A percentile compares a stretch with the other conserved stretches of the same genome.
Evolutionary conservation across 2,797 vertebrate genomes (phyloP).

Genomic region (Danio jaintianensis): DNA sequence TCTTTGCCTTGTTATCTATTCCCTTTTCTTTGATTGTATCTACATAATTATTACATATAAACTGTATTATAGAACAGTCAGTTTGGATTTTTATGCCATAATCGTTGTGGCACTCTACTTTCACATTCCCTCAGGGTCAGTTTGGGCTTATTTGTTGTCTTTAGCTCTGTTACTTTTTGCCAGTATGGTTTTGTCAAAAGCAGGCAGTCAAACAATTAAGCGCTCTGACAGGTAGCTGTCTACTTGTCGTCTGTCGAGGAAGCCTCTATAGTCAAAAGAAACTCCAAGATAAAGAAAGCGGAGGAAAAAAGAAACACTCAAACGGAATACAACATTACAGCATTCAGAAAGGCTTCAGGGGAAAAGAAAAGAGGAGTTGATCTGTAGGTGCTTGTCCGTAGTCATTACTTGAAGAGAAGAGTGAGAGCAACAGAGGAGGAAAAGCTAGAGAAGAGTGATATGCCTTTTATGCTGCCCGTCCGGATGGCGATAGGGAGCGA

Average conservation of each 20-base stretch:
- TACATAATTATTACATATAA: not conserved
- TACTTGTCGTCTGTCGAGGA: slow-evolving; percentile 33
- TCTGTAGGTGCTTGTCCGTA: slow-evolving; percentile 82
- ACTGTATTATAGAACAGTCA: not conserved
- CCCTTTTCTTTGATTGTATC: not conserved
- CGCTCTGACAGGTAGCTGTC: slow-evolving; percentile 53
- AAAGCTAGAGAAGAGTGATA: slow-evolving; percentile 57
- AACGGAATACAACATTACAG: slow-evolving; percentile 62
- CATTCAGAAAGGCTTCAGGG: slow-evolving; percentile 76
- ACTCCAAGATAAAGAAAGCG: slow-evolving; percentile 60
- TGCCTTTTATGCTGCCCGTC: slow-evolving; percentile 54
- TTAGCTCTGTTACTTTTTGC: slow-evolving; percentile 17
- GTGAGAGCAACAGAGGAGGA: slow-evolving; percentile 65
- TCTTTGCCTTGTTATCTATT: not conserved
- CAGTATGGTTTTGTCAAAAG: slow-evolving; percentile 49
- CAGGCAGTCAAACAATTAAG: slow-evolving; percentile 41
- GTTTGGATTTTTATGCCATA: not conserved
- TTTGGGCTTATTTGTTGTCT: slow-evolving; percentile 20
- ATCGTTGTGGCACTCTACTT: not conserved
- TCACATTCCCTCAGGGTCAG: not conserved
- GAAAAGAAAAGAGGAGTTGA: slow-evolving; percentile 70
- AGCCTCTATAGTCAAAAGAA: slow-evolving; percentile 40
- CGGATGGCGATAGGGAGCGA: slow-evolving; percentile 55
- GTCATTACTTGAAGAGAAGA: slow-evolving; percentile 81
- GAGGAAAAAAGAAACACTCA: slow-evolving; percentile 47